Conservation (phyloP, 2,888 invertebrate species). For the Tillus elongatus region DNA sequence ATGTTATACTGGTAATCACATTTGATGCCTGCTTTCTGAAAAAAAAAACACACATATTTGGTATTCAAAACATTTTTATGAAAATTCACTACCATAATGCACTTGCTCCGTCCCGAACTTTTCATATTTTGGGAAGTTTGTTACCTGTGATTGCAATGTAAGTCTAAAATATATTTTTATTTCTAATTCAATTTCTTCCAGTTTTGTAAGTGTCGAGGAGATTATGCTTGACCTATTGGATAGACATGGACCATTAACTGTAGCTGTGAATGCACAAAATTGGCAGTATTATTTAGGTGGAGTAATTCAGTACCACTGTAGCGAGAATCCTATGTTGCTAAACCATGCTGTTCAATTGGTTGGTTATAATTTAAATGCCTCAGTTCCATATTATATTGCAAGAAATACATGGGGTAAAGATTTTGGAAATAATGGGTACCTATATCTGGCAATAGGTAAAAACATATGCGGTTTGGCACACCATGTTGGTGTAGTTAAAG, state of each 20-base stretch:
- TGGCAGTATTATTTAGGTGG: slow-evolving; percentile 86
- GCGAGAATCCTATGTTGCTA: slow-evolving; percentile 47
- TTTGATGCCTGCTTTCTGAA: too few species aligned
- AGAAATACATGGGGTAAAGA: slow-evolving; percentile 77
- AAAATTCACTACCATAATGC: too few species aligned
- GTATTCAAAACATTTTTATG: too few species aligned
- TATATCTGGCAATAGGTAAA: slow-evolving; percentile 63
- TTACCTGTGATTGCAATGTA: too few species aligned
- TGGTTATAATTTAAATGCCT: slow-evolving; percentile 66
- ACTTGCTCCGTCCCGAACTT: too few species aligned
- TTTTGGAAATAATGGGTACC: slow-evolving; percentile 68
- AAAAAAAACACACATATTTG: too few species aligned
- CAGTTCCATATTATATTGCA: slow-evolving; percentile 71
- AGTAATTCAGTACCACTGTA: slow-evolving; percentile 73
- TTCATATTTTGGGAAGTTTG: too few species aligned
- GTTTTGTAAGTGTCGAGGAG: slow-evolving; percentile 57
- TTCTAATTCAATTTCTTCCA: too few species aligned
- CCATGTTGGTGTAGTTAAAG: slow-evolving; percentile 56
- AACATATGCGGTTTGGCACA: slow-evolving; percentile 73
- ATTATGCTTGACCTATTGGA: slow-evolving; percentile 52
- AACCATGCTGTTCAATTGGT: slow-evolving; percentile 80
- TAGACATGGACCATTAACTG: slow-evolving; percentile 67
- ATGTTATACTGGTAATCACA: too few species aligned
- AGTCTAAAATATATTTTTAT: too few species aligned
- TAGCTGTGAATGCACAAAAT: slow-evolving; percentile 70